Base-by-base conservation (phyloP, 2,113 vertebrate species). In the Cephalopholis sonnerati region DNA sequence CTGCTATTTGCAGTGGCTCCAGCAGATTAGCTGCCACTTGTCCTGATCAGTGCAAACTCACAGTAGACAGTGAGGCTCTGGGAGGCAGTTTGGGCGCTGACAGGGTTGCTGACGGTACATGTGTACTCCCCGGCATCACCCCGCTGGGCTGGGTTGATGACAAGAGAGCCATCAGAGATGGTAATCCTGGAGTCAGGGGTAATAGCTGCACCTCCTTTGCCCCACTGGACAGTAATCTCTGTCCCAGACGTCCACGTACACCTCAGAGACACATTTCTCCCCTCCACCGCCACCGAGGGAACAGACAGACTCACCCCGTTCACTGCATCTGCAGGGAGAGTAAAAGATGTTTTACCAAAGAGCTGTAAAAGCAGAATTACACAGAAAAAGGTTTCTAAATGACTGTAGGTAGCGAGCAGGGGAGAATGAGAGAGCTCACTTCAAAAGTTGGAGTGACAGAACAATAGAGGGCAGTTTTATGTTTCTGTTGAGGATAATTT, bases 11-110 rank as follows among this genome's bases (percentile, higher is more conserved):
- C 71, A 73, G 75, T 77, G 82, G 74, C 79, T 76, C 50, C 74
- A 84, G 81, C 80, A 87, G 80, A 89, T 90, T 79, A 90, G 65
- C 57, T 17, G 70, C 63, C 29, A 39, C 75, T 83, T 82, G 63
- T 82, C 83, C 82, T 24, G 84, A 83, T 89, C 61, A 41, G n/a
- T 57, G 76, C 18, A 61, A 25, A 95, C 95, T 95, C 89, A 96
- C 95, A 96, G 93, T 90, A 95, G 44, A 96, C 89, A 7, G 92
- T 96, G 85, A 96, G 89, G 73, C 27, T 91, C 64, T 25, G 20
- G 1, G 74, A 91, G 71, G 83, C 81, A 0, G 89, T 91, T 20
- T 82, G 79, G 15, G 83, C 87, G 58, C 95, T 96, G 90, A 95
- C 85, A 0, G 57, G 89, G 87, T 96, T 96, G 77, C 87, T 92